phyloP scores from a whole-genome alignment of 2,797 vertebrate species.

The Tiaroga cobitis region DNA sequence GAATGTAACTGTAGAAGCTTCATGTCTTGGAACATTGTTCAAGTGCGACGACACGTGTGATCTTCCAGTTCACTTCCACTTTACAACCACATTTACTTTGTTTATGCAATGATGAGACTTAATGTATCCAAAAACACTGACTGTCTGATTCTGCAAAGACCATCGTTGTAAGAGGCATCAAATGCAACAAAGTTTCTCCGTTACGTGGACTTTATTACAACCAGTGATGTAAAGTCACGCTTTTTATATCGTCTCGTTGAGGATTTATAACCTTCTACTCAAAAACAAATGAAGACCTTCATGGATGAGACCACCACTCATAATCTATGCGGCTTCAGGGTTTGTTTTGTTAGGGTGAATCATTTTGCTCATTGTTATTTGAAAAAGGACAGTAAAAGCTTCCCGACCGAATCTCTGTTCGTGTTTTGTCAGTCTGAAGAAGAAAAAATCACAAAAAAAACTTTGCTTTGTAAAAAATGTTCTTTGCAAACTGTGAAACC shows the following conservation, averaged over 20 bases:
- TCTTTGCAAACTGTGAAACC: not conserved
- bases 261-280: not conserved
- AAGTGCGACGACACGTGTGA: constrained; percentile 33
- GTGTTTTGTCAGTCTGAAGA: not conserved
- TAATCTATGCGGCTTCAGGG: not conserved
- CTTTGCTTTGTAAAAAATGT: no score
- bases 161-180: not conserved
- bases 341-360: not conserved
- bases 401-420: not conserved
- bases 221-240: not conserved
- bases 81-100: not conserved
- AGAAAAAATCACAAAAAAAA: not conserved
- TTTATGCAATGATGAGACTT: not conserved
- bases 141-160: not conserved
- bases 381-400: not conserved
- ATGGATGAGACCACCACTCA: not conserved
- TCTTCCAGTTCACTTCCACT: constrained; percentile 3
- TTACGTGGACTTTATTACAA: not conserved
- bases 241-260: not conserved
- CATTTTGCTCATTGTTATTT: not conserved
- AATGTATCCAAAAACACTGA: not conserved
- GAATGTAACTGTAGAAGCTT: constrained; percentile 27
- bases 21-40: not conserved
- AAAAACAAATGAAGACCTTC: not conserved
- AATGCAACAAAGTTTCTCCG: not conserved